phyloP scores from a whole-genome alignment of 2,113 vertebrate species.

The Aix galericulata region DNA sequence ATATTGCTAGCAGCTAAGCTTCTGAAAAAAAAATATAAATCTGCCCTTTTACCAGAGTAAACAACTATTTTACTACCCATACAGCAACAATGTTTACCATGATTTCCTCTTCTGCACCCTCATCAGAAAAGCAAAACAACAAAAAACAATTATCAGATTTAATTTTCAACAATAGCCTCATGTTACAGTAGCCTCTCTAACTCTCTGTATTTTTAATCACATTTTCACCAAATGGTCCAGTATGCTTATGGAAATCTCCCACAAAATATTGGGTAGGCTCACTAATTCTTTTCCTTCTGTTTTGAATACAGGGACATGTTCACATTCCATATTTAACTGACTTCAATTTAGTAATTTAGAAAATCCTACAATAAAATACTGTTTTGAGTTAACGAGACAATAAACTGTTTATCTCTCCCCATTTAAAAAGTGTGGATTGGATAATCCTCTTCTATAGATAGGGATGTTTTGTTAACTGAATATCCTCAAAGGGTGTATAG shows the following conservation, averaged over 20 bases:
- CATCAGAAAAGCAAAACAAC: conserved; percentile 3
- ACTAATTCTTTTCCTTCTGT: conserved; percentile 35
- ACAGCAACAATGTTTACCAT: not conserved
- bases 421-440: not conserved
- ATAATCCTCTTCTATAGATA: not conserved
- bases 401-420: not conserved
- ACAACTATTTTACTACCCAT: not conserved
- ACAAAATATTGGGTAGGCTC: not conserved
- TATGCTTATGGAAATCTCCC: not conserved
- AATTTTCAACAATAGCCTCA: not conserved
- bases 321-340: not conserved
- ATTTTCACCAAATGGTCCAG: not conserved
- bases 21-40: not conserved
- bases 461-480: not conserved
- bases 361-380: not conserved
- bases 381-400: conserved; percentile 3
- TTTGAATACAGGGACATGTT: not conserved
- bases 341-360: not conserved
- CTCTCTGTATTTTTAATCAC: not conserved
- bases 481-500: not conserved
- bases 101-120: not conserved
- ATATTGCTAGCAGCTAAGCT: not conserved
- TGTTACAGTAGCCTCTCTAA: not conserved
- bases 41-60: not conserved
- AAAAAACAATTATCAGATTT: conserved; percentile 4